Percentiles rank a stretch among this genome's conserved stretches.
Evolutionary conservation across 2,113 vertebrate genomes (phyloP).

Genomic region (Melanerpes formicivorus): DNA sequence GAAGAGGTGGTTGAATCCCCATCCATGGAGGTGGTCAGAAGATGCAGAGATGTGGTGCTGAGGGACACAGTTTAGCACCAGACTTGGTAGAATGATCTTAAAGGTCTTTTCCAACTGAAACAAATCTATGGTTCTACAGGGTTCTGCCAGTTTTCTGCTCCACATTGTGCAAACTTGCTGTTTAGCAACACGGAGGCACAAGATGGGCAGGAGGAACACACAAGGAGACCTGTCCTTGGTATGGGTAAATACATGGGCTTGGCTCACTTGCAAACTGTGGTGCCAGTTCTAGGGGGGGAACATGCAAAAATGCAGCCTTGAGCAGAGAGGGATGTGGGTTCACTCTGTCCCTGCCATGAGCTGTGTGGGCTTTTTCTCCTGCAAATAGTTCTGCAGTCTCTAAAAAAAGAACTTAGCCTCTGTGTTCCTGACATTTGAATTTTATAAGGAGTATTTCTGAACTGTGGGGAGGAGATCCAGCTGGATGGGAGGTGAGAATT

Average conservation of each 20-base stretch:
- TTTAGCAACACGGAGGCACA: not conserved
- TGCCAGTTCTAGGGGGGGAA: not conserved
- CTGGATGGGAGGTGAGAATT: slow-evolving; percentile 55
- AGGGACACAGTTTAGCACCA: too few relatives aligned
- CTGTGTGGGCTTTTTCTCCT: slow-evolving; percentile 52
- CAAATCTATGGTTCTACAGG: not conserved
- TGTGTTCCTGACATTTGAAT: slow-evolving; percentile 58
- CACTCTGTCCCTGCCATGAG: slow-evolving; percentile 39
- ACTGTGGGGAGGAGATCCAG: slow-evolving; percentile 44
- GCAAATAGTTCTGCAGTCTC: slow-evolving; percentile 39
- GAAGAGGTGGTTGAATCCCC: too few relatives aligned
- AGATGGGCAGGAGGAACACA: not conserved
- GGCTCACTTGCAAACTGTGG: not conserved
- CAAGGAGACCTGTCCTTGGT: not conserved
- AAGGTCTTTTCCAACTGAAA: too few relatives aligned
- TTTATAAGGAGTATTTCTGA: slow-evolving; percentile 43
- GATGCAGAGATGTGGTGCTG: too few relatives aligned
- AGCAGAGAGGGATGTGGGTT: not conserved
- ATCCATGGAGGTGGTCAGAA: too few relatives aligned
- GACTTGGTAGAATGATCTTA: too few relatives aligned
- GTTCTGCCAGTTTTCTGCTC: not conserved
- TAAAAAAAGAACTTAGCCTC: slow-evolving; percentile 63
- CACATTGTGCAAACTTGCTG: too few relatives aligned
- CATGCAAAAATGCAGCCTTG: not conserved
- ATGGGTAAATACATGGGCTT: not conserved